Conservation (phyloP, 2,797 vertebrate genomes). For the Eurystomus glaucurus region DNA sequence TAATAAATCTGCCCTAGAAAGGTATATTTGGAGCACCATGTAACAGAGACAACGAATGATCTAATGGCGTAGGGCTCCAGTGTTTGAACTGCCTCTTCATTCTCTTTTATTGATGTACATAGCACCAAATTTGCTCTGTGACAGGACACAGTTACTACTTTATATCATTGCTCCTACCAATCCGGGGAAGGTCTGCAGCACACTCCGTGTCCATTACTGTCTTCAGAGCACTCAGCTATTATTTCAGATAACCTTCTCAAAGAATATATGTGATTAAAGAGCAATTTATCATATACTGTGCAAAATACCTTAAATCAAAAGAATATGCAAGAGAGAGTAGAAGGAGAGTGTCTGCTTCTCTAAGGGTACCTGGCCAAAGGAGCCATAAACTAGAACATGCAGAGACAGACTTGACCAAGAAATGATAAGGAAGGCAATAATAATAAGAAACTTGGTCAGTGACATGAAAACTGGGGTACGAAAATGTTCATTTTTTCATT, state of each 20-base stretch:
- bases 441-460: neutral
- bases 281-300: neutral
- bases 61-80: neutral
- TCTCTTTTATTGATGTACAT: neutral
- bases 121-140: neutral
- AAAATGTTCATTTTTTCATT: neutral
- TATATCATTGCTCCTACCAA: neutral
- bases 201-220: neutral
- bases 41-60: neutral
- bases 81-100: neutral
- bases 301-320: neutral
- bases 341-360: neutral
- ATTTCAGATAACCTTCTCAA: neutral
- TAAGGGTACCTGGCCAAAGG: neutral
- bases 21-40: neutral
- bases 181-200: neutral
- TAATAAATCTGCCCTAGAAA: neutral
- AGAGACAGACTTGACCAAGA: neutral
- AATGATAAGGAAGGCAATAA: neutral
- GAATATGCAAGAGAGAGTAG: accelerated
- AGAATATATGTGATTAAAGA: neutral
- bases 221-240: neutral
- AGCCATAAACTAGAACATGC: neutral
- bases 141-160: neutral
- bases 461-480: neutral